These are phyloP conservation scores for Malurus cyaneus DNA, from an alignment of 2,113 vertebrate species.

Conservation along the genomic window DNA sequence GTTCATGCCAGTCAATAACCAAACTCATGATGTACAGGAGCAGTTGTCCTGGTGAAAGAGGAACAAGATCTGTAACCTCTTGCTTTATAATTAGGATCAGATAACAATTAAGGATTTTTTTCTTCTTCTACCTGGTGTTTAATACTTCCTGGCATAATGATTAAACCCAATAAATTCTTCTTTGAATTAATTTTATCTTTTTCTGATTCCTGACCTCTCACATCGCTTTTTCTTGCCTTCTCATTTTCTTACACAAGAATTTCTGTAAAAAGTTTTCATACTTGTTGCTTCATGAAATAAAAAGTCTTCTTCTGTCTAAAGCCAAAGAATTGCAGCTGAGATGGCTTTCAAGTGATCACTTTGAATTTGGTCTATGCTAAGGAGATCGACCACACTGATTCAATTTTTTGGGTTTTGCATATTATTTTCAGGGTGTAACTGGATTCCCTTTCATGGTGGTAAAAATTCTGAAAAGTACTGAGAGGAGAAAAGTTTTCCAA, in stretches of 20 bases:
- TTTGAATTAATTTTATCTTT: background rate
- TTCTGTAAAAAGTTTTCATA: background rate
- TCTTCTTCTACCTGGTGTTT: background rate
- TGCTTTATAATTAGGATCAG: background rate
- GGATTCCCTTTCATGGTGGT: background rate
- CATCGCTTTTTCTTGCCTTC: background rate
- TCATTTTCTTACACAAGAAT: background rate
- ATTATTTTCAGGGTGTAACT: conserved; percentile 31
- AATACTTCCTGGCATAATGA: background rate
- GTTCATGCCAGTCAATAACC: background rate
- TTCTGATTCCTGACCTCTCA: background rate
- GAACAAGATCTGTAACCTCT: background rate
- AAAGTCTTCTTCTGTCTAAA: conserved; percentile 31
- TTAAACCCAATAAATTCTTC: background rate
- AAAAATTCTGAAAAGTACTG: conserved; percentile 39
- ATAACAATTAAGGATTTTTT: background rate
- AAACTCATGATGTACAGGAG: background rate
- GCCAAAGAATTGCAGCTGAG: background rate
- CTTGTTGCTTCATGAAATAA: background rate
- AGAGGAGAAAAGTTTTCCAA: conserved; percentile 21
- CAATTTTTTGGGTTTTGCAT: background rate
- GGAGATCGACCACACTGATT: conserved; percentile 49
- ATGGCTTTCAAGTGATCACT: conserved; percentile 62
- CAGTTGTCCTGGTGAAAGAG: background rate
- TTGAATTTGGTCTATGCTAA: conserved; percentile 55